Percentiles rank a stretch among this genome's conserved stretches.
These are phyloP conservation scores for Mormoops blainvillei DNA, from an alignment of 2,113 vertebrate species.

Conservation along the genomic window DNA sequence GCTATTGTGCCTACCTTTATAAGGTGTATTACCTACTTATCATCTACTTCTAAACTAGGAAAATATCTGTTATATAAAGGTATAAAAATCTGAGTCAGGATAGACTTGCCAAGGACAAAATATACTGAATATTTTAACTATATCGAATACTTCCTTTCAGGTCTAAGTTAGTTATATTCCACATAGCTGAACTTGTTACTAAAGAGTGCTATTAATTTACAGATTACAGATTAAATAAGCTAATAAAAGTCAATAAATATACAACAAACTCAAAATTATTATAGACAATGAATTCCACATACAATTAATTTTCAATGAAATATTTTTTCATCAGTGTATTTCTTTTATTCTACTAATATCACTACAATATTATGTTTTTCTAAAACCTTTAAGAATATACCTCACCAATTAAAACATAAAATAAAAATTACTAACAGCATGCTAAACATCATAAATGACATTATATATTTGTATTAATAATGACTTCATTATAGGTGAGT, in stretches of 20 bases:
- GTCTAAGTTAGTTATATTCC: neutral
- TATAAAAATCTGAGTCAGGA: neutral
- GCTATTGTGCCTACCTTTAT: neutral
- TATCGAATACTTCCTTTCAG: neutral
- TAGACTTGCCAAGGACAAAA: neutral
- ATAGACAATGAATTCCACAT: slow-evolving; percentile 13
- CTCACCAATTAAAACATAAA: slow-evolving; percentile 7
- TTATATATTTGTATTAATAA: neutral
- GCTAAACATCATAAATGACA: slow-evolving; percentile 3
- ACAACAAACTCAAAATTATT: neutral
- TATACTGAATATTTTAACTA: neutral
- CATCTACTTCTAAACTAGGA: slow-evolving; percentile 10
- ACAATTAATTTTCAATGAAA: neutral
- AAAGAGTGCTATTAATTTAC: neutral
- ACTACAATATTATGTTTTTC: neutral
- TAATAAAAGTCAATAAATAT: slow-evolving; percentile 10
- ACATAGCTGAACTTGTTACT: neutral
- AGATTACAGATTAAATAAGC: slow-evolving; percentile 15
- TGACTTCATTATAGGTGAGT: neutral
- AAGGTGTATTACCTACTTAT: neutral
- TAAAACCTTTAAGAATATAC: neutral
- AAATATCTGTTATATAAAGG: neutral
- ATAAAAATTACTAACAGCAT: slow-evolving; percentile 33
- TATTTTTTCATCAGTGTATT: neutral
- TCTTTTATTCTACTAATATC: neutral